Percentiles rank a stretch among this genome's conserved stretches.
These are phyloP conservation scores for Heteractis magnifica DNA, from an alignment of 92 coral and sea anemone genomes.

Conservation along the genomic window DNA sequence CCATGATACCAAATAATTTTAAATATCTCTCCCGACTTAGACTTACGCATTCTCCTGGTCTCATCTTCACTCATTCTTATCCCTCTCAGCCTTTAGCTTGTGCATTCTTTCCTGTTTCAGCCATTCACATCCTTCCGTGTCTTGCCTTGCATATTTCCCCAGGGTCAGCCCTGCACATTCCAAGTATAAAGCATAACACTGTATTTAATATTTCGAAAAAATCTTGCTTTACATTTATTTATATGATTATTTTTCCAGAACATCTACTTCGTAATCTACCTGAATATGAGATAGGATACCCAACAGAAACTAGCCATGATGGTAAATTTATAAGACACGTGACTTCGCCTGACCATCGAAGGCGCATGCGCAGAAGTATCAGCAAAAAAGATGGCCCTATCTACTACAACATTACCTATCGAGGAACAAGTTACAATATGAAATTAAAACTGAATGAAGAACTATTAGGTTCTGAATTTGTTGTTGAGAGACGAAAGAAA, in stretches of 20 bases:
- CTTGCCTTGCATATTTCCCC: no score
- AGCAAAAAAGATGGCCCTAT: slow-evolving; percentile 62
- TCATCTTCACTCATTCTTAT: no score
- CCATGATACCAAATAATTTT: no score
- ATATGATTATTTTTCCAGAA: slow-evolving; percentile 36
- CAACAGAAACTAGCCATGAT: slow-evolving; percentile 61
- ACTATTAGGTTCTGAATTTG: slow-evolving; percentile 78
- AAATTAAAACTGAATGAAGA: slow-evolving; percentile 63
- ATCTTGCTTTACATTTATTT: no score
- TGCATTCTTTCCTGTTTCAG: no score
- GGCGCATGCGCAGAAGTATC: slow-evolving; percentile 74
- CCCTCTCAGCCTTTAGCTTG: no score
- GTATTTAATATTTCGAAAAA: no score
- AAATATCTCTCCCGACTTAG: no score
- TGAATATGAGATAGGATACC: slow-evolving; percentile 68
- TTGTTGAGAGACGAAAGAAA: slow-evolving; percentile 65
- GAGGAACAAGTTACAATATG: slow-evolving; percentile 61
- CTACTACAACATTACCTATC: slow-evolving; percentile 56
- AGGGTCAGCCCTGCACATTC: no score
- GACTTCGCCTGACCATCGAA: slow-evolving; percentile 60
- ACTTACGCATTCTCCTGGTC: no score
- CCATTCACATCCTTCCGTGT: no score
- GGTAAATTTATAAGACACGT: slow-evolving; percentile 68
- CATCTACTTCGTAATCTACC: slow-evolving; percentile 53
- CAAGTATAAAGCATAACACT: no score